Base-by-base conservation (phyloP, 2,888 invertebrate species). In the Drosophila villosipedis region DNA sequence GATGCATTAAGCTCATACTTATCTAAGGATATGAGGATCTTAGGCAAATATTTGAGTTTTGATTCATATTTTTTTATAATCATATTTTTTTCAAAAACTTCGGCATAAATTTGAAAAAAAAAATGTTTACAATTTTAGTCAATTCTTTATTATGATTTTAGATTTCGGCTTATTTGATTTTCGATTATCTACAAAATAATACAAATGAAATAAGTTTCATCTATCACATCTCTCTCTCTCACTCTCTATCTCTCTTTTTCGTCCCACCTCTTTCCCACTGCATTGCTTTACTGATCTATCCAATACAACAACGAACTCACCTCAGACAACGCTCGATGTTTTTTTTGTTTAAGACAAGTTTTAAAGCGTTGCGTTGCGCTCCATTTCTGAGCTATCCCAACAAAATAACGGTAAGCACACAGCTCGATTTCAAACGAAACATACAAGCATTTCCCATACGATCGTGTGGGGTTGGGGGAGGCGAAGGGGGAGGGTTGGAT, bases 371-470 rank as follows among this genome's bases (percentile, higher is more conserved):
- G 59, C 63, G 78, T 64, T 68, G 70, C 70, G 78, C 79, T 81
- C 74, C 68, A 72, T 83, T 90, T 82, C 82, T 67, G 89, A 88
- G 84, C 89, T 89, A 91, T 89, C 91, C 91, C 90, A 89, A 89
- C 90, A 89, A 85, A 63, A 72, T 90, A 89, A 91, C 91, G 91
- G 89, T 79, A 76, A n/a, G 62, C 28, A 64, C 25, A 65, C 43
- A 31, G 67, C 67, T 41, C 31, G 50, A 35, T 52, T 73, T 72
- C 53, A 52, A 52, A 61, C 65, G 73, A 73, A 68, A 61, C 35
- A 79, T n/a, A 49, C 30, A 33, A 49, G 19, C 9, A 60, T 62
- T 63, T 63, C 35, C 41, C 57, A 60, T n/a, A 54, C 22, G 22
- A 47, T 25, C n/a, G n/a, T 37, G 9, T 54, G 2, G 4, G 1